Evolutionary conservation across 2,888 invertebrate species (phyloP).

Genomic region (Lasioglossum malachurum): DNA sequence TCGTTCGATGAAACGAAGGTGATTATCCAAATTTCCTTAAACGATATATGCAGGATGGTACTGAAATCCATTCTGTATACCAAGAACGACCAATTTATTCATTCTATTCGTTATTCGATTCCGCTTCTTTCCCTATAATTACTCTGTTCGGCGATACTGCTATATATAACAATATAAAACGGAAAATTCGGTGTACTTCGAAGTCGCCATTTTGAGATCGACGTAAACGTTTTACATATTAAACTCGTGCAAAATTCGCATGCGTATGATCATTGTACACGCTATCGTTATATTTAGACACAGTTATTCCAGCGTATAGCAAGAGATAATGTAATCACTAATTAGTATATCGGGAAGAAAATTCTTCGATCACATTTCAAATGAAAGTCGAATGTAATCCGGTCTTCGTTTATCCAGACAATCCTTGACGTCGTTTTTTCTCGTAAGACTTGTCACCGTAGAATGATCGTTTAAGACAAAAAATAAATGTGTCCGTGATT

Average conservation of each 20-base stretch:
- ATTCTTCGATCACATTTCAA: conserved; percentile 23
- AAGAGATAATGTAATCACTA: conserved; percentile 29
- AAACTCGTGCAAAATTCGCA: conserved; percentile 32
- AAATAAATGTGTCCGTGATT: conserved; percentile 19
- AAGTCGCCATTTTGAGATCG: conserved; percentile 15
- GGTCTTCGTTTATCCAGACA: conserved; percentile 59
- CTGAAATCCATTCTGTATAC: not conserved
- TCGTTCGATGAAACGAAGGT: conserved; percentile 25
- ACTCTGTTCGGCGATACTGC: conserved; percentile 45
- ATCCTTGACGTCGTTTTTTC: conserved; percentile 60
- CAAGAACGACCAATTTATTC: conserved; percentile 36
- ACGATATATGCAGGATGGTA: not conserved
- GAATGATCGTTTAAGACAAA: conserved; percentile 14
- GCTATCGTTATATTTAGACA: conserved; percentile 34
- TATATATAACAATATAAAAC: conserved; percentile 12
- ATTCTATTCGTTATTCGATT: conserved; percentile 10
- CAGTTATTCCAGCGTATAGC: conserved; percentile 34
- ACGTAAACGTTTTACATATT: conserved; percentile 37
- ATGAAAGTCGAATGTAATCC: conserved; percentile 46
- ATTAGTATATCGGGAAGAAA: conserved; percentile 25
- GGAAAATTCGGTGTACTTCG: not conserved
- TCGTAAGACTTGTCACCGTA: conserved; percentile 44
- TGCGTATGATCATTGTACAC: conserved; percentile 34
- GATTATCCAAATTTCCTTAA: conserved; percentile 8
- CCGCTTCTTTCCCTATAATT: conserved; percentile 25